Conservation (phyloP, 2,113 vertebrate genomes). For the Pollimyrus isidori region DNA sequence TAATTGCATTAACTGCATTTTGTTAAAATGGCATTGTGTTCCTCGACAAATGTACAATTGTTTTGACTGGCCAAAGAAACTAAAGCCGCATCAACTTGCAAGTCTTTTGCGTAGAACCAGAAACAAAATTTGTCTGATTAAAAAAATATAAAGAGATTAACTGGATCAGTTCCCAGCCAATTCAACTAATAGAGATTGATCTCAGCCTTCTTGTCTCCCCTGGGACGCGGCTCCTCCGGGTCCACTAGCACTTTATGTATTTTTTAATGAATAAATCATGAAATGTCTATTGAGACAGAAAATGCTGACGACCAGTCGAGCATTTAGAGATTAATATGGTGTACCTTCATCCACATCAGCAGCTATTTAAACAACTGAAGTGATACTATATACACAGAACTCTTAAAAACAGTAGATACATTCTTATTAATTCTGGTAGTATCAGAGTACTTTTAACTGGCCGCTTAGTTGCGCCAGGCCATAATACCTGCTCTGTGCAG, state of each 20-base stretch:
- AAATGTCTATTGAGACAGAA: not conserved
- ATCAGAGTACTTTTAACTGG: not conserved
- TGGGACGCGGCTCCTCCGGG: not conserved
- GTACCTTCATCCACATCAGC: not conserved
- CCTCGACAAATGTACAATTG: not conserved
- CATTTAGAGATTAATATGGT: not conserved
- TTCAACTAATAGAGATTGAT: conserved; percentile 12
- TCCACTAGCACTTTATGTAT: not conserved
- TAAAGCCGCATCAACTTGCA: not conserved
- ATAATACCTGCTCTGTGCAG: not conserved
- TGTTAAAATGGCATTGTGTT: not conserved
- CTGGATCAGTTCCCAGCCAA: conserved; percentile 23
- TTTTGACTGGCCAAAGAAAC: not conserved
- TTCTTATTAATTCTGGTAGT: not conserved
- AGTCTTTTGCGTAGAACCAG: not conserved
- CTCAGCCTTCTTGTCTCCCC: not conserved
- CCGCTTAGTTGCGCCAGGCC: not conserved
- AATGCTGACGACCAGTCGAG: not conserved
- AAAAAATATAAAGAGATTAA: conserved; percentile 19
- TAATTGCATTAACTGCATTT: not conserved
- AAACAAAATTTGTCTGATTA: conserved; percentile 8
- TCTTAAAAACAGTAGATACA: not conserved
- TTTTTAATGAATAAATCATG: conserved; percentile 18
- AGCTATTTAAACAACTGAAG: not conserved
- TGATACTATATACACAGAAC: not conserved